Conservation (phyloP, 2,113 vertebrate species). For the Butorides virescens region DNA sequence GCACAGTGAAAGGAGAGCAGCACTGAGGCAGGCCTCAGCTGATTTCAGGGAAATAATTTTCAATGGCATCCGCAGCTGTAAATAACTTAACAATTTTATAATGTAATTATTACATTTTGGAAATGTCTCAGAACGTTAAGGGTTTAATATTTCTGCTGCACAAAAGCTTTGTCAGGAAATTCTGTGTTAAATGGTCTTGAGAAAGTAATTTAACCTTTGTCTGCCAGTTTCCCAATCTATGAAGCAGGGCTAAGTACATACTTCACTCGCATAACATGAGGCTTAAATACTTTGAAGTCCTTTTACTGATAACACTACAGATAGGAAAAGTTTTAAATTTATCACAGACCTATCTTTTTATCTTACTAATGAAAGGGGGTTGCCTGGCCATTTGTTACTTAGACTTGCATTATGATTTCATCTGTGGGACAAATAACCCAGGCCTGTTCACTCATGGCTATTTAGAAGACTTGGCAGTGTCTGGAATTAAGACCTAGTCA, state of each 20-base stretch:
- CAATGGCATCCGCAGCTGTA: neutral
- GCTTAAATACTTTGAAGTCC: slow-evolving; percentile 9
- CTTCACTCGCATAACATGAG: neutral
- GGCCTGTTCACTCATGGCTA: neutral
- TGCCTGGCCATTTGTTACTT: neutral
- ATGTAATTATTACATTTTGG: neutral
- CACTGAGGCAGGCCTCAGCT: neutral
- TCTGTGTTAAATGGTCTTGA: neutral
- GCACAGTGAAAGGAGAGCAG: neutral
- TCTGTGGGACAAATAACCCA: neutral
- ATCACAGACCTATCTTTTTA: neutral
- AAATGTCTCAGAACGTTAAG: neutral
- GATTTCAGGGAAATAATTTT: neutral
- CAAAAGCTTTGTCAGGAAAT: neutral
- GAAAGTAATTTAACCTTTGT: neutral
- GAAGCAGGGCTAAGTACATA: neutral
- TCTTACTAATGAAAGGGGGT: neutral
- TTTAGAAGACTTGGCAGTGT: neutral
- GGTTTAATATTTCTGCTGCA: neutral
- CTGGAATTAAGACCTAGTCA: neutral
- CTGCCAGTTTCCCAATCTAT: neutral
- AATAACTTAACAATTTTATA: neutral
- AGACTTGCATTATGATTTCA: neutral
- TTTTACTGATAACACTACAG: neutral
- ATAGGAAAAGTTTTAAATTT: slow-evolving; percentile 4